Base-by-base conservation (phyloP, 1,140 invertebrate genomes). In the Drosophila cardini region DNA sequence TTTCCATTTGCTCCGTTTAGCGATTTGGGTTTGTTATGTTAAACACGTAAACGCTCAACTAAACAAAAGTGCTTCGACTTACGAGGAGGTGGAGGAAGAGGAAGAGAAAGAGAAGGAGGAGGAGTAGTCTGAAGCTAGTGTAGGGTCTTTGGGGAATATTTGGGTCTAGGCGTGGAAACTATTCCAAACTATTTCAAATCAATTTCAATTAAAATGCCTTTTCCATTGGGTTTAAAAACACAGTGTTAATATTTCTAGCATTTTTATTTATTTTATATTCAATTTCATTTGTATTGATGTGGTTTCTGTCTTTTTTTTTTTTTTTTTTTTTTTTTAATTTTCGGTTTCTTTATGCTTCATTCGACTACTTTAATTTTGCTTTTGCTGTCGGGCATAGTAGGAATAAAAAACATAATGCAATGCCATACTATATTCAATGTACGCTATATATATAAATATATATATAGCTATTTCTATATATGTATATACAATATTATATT, bases 231-330 rank as follows among this genome's bases (percentile, higher is more conserved):
- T 13, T n/a, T n/a, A 26, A 50, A 76, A 76, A 81, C 72, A 82
- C 72, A 72, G 73, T 70, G 63, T 79, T 78, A 71, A 82, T 86
- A 87, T 86, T 87, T 86, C 83, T 86, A 86, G 72, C 71, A 64
- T 75, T 85, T 87, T 30, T 78, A 71, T 86, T 85, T 86, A 78
- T 85, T 85, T 80, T 72, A 75, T 86, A 79, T 87, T 87, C 75
- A 87, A 82, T 86, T 86, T 85, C 68, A 81, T 83, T 79, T 68
- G 72, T 87, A 87, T 86, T 75, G 78, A 86, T 86, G 87, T 82
- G 64, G 63, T 68, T 76, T 81, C 80, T 42, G n/a, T n/a, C n/a
- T 16, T 61, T 61, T 69, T 72, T 58, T 62, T 67, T 45, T 76
- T 72, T 76, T 76, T 53, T 72, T 55, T 10, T n/a, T 21, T 73